phyloP scores from a whole-genome alignment of 2,797 vertebrate species.

The Telmatherina bonti region DNA sequence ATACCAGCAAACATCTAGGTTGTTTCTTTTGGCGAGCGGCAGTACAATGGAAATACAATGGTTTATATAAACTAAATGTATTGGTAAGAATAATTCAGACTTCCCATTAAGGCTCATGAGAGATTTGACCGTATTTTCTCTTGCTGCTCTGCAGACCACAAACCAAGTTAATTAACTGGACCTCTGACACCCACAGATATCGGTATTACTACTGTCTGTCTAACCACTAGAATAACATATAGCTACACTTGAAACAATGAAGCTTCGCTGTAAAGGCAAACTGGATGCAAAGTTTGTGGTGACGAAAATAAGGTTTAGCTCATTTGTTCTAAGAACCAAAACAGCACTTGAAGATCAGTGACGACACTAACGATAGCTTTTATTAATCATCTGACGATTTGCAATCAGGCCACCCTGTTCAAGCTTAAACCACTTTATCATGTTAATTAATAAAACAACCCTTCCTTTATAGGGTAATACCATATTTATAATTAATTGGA shows the following conservation, averaged over 20 bases:
- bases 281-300: slow-evolving; percentile 21
- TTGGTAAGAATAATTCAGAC: slow-evolving; percentile 7
- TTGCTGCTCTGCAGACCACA: slow-evolving; percentile 41
- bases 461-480: slow-evolving; percentile 51
- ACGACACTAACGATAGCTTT: slow-evolving; percentile 36
- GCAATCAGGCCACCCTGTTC: slow-evolving; percentile 47
- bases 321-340: slow-evolving; percentile 23
- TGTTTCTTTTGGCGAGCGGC: slow-evolving; percentile 2
- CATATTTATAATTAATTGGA: slow-evolving; percentile 60
- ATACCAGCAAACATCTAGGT: slow-evolving; percentile 4
- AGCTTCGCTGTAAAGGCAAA: slow-evolving; percentile 19
- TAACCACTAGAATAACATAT: slow-evolving; percentile 25
- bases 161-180: slow-evolving; percentile 43
- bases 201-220: slow-evolving; percentile 10
- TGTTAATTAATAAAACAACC: slow-evolving; percentile 69
- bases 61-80: not conserved
- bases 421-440: slow-evolving; percentile 59
- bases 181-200: slow-evolving; percentile 30
- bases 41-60: not conserved
- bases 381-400: slow-evolving; percentile 63
- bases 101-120: slow-evolving; percentile 28
- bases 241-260: slow-evolving; percentile 9
- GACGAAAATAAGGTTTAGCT: slow-evolving; percentile 48
- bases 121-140: slow-evolving; percentile 22
- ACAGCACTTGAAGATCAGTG: slow-evolving; percentile 46